Conservation (phyloP, 2,797 vertebrate species). For the Channallabes apus region DNA sequence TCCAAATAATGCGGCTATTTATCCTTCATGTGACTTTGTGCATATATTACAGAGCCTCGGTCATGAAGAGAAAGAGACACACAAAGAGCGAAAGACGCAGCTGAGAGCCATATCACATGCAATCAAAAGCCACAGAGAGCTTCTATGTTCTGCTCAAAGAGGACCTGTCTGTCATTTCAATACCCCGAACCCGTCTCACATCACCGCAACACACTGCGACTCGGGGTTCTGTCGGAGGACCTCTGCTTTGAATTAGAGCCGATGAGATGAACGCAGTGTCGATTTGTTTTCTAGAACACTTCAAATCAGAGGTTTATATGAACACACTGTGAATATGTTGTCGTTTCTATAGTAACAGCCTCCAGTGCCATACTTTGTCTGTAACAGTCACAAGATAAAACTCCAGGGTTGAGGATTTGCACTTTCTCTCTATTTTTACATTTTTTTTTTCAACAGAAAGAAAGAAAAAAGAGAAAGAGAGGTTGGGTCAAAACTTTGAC, state of each 20-base stretch:
- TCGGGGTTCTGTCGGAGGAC: not conserved
- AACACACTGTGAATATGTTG: not conserved
- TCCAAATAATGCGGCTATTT: constrained; percentile 58
- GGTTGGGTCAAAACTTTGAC: not conserved
- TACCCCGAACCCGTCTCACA: not conserved
- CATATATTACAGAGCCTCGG: constrained; percentile 50
- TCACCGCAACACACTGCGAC: not conserved
- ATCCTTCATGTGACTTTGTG: constrained; percentile 61
- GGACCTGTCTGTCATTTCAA: constrained; percentile 8
- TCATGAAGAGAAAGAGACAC: constrained; percentile 30
- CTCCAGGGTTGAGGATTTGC: not conserved
- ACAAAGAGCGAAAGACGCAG: constrained; percentile 34
- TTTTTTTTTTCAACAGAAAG: not conserved
- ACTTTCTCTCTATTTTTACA: not conserved
- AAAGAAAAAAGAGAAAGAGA: not conserved
- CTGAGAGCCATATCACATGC: constrained; percentile 35
- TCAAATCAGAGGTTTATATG: not conserved
- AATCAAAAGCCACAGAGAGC: constrained; percentile 45
- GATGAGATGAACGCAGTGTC: too few relatives aligned
- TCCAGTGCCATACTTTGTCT: not conserved
- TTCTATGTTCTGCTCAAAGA: constrained; percentile 45
- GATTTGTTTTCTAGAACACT: not conserved
- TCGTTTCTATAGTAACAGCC: not conserved
- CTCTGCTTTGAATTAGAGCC: not conserved
- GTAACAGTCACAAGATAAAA: not conserved